Evolutionary conservation across 1,140 invertebrate genomes (phyloP).

Genomic region (Drosophila willistoni): DNA sequence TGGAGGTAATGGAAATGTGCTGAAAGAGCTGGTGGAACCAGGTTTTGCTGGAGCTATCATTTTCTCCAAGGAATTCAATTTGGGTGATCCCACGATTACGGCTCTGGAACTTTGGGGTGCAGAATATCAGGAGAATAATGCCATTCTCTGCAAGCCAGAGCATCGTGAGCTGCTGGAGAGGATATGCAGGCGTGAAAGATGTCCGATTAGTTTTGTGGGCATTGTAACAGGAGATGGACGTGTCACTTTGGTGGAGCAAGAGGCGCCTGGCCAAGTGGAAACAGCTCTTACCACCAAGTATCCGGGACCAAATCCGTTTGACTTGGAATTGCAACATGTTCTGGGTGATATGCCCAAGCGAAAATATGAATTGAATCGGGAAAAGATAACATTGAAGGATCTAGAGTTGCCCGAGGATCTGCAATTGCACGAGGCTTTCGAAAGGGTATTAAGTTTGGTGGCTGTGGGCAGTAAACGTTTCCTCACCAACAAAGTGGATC

Average conservation of each 20-base stretch:
- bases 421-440: constrained; percentile 87
- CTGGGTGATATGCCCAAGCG: constrained; percentile 89
- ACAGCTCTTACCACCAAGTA: constrained; percentile 58
- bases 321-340: constrained; percentile 94
- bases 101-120: constrained; percentile 98
- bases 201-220: constrained; percentile 96
- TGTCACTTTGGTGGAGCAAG: constrained; percentile 89
- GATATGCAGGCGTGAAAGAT: constrained; percentile 94
- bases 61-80: constrained; percentile 92
- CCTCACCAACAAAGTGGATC: constrained; percentile 97
- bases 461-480: constrained; percentile 97
- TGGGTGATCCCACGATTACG: constrained; percentile 97
- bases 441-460: constrained; percentile 93
- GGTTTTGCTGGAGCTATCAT: constrained; percentile 92
- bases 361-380: constrained; percentile 83
- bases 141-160: constrained; percentile 89
- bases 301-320: constrained; percentile 85
- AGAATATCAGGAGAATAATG: constrained; percentile 99
- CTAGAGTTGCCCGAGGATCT: constrained; percentile 36
- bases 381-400: constrained; percentile 26
- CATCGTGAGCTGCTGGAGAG: constrained; percentile 87
- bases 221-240: constrained; percentile 94
- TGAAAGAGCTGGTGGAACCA: constrained; percentile 98
- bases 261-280: constrained; percentile 82
- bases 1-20: constrained; percentile 98